phyloP scores from a whole-genome alignment of 2,113 vertebrate species.

The Limnothrissa miodon region DNA sequence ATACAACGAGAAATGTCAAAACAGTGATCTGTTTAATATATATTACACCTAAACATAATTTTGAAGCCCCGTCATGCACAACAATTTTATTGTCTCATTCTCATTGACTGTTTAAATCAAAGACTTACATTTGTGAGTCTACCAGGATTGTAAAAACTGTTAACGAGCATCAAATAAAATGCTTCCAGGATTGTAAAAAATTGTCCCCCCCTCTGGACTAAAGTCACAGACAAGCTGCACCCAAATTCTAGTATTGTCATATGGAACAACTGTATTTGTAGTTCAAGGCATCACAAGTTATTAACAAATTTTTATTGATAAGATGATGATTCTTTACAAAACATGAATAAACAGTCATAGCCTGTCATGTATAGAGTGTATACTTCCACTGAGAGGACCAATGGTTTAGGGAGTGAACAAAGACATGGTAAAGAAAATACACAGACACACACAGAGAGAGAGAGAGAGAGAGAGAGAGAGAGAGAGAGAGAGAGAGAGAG shows the following conservation, averaged over 20 bases:
- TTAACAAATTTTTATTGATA: conserved; percentile 29
- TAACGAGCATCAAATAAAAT: too few species aligned
- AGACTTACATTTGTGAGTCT: too few species aligned
- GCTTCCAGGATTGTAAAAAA: too few species aligned
- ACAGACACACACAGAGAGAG: too few species aligned
- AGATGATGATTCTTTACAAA: conserved; percentile 11
- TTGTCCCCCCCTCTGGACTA: too few species aligned
- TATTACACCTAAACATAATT: too few species aligned
- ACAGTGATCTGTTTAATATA: too few species aligned
- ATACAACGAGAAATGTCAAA: too few species aligned
- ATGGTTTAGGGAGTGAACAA: background rate
- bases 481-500: conserved; percentile 1
- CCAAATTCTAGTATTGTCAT: background rate
- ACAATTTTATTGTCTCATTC: too few species aligned
- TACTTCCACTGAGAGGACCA: background rate
- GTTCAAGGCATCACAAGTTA: background rate
- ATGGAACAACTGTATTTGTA: background rate
- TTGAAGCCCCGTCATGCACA: too few species aligned
- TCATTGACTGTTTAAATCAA: too few species aligned
- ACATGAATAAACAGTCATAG: background rate
- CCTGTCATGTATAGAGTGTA: background rate
- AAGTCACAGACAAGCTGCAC: background rate
- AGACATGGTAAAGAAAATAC: background rate
- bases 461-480: background rate
- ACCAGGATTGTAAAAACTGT: too few species aligned